A percentile compares a stretch with the other conserved stretches of the same genome.
Evolutionary conservation across 2,888 invertebrate species (phyloP).

Genomic region (Octodonta nipae): DNA sequence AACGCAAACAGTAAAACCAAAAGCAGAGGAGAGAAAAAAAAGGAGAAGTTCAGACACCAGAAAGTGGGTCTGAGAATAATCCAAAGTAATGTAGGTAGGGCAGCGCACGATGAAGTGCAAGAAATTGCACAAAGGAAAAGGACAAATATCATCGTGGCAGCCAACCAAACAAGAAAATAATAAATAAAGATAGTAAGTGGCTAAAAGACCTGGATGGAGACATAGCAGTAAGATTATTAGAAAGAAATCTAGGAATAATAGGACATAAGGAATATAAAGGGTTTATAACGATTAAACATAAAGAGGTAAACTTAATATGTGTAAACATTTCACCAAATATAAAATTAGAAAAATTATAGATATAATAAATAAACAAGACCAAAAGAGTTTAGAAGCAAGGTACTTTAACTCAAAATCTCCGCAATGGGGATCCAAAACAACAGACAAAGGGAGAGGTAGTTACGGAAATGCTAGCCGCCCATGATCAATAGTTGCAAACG

Average conservation of each 20-base stretch:
- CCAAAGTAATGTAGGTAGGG: neutral
- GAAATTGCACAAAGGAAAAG: neutral
- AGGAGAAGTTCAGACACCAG: neutral
- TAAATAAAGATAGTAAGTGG: slow-evolving; percentile 1
- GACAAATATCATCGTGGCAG: neutral
- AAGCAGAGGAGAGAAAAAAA: neutral
- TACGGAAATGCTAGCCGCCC: too few relatives aligned
- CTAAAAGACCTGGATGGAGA: neutral
- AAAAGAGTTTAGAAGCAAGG: too few relatives aligned
- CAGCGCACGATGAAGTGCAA: slow-evolving; percentile 1
- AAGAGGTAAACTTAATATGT: neutral
- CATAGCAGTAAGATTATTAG: neutral
- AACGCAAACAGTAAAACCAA: too few relatives aligned
- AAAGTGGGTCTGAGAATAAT: neutral
- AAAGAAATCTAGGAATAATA: slow-evolving; percentile 3
- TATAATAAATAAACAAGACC: too few relatives aligned
- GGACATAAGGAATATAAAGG: neutral
- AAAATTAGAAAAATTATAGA: neutral
- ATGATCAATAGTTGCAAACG: too few relatives aligned
- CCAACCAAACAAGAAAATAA: slow-evolving; percentile 2
- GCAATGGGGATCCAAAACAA: too few relatives aligned
- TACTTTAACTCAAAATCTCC: too few relatives aligned
- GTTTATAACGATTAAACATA: neutral
- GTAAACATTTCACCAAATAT: slow-evolving; percentile 4
- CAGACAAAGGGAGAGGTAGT: too few relatives aligned